Conservation (phyloP, 2,797 vertebrate genomes). For the Sandelia bainsii region DNA sequence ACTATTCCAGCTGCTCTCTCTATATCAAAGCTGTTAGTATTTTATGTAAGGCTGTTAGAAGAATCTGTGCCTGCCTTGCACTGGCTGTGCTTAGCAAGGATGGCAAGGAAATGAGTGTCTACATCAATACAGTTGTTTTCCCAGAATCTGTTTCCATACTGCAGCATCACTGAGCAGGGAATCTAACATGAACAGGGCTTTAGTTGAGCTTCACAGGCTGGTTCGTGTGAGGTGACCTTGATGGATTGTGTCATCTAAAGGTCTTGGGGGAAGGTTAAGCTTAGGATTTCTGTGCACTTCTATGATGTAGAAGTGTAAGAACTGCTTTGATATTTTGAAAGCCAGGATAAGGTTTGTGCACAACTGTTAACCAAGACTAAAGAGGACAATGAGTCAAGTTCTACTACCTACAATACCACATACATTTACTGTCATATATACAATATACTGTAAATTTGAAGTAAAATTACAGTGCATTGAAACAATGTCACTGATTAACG, state of each 20-base stretch:
- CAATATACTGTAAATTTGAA: no score
- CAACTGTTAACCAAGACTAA: not conserved
- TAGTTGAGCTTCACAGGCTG: not conserved
- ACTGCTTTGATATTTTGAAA: slow-evolving; percentile 6
- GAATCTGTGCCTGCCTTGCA: slow-evolving; percentile 34
- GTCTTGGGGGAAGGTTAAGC: not conserved
- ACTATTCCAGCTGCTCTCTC: slow-evolving; percentile 54
- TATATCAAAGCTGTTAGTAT: slow-evolving; percentile 58
- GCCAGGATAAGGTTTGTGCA: not conserved
- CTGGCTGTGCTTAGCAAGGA: slow-evolving; percentile 19
- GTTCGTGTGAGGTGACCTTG: slow-evolving; percentile 30
- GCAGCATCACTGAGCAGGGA: slow-evolving; percentile 1
- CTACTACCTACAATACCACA: not conserved
- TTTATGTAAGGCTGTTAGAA: slow-evolving; percentile 37
- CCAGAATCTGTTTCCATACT: not conserved
- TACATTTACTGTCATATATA: no score
- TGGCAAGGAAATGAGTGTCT: slow-evolving; percentile 18
- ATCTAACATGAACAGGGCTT: not conserved
- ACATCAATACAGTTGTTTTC: slow-evolving; percentile 37
- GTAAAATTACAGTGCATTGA: no score
- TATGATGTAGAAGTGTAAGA: slow-evolving; percentile 14
- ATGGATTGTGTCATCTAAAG: slow-evolving; percentile 15
- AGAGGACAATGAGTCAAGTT: not conserved
- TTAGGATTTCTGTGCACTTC: not conserved
- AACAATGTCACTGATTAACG: no score